Percentiles rank a stretch among this genome's conserved stretches.
These are phyloP conservation scores for Aulostomus chinensis DNA, from an alignment of 2,797 vertebrate genomes.

Conservation along the genomic window DNA sequence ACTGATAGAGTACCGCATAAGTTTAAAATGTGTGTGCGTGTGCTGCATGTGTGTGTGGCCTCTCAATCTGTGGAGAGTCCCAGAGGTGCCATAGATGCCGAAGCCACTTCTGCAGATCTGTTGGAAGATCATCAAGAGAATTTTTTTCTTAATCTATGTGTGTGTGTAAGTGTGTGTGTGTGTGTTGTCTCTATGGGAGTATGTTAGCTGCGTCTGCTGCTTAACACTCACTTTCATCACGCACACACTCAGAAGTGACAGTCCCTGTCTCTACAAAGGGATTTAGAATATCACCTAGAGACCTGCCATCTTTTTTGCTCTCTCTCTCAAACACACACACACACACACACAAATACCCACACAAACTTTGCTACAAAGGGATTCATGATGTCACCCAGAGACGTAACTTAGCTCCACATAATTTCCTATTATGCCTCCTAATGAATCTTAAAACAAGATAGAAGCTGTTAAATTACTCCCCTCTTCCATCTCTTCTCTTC, in stretches of 20 bases:
- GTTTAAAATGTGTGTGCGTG: conserved; percentile 21
- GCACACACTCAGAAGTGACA: conserved; percentile 83
- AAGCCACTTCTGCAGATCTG: conserved; percentile 77
- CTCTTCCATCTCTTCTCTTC: conserved; percentile 36
- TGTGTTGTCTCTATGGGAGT: conserved; percentile 65
- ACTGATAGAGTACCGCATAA: conserved; percentile 20
- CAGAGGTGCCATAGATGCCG: conserved; percentile 66
- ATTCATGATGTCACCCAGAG: conserved; percentile 79
- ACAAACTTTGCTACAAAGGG: conserved; percentile 64
- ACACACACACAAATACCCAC: conserved; percentile 18
- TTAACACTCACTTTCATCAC: conserved; percentile 84
- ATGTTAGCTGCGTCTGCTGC: conserved; percentile 73
- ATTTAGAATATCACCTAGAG: conserved; percentile 82
- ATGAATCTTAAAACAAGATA: conserved; percentile 85
- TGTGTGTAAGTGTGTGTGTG: conserved; percentile 27
- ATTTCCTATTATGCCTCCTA: conserved; percentile 82
- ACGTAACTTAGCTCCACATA: conserved; percentile 78
- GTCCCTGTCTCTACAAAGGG: conserved; percentile 82
- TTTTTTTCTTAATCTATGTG: conserved; percentile 47
- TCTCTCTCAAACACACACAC: conserved; percentile 23
- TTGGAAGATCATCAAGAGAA: conserved; percentile 75
- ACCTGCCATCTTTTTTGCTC: conserved; percentile 72
- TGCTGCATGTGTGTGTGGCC: conserved; percentile 9
- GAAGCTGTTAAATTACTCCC: conserved; percentile 55
- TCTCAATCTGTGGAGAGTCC: conserved; percentile 50